Base-by-base conservation (phyloP, 1,140 invertebrate genomes). In the Macrostomum lignano region DNA sequence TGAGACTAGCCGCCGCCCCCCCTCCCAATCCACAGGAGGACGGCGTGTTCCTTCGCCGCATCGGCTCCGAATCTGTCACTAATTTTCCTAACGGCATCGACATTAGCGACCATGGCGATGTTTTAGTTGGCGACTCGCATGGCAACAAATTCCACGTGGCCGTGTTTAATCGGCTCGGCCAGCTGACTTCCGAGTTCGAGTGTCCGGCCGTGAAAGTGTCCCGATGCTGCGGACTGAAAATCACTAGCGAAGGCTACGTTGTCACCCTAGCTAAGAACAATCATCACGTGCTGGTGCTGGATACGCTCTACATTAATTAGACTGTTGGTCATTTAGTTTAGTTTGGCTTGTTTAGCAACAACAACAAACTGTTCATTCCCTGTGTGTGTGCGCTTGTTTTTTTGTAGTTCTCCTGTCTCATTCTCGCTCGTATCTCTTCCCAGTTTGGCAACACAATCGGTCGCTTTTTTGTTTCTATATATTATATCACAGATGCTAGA, bases 71-170 rank as follows among this genome's bases (percentile, higher is more conserved):
- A 56, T 78, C 72, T 51, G 69, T 88, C 41, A 91, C 81, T 41
- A 86, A 82, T 55, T 93, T 79, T 56, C 82, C 82, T 7, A 91
- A 88, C 56, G 84, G 84, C 36, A 91, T 93, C 45, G 82, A 91
- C 56, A 79, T 93, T 47, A 82, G 77, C 28, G 78, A 84, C 58
- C 74, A 74, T 38, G 82, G 82, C 25, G 79, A 91, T 59, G 73
- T 93, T 35, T 66, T 91, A 32, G 78, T 93, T 46, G 82, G 82
- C 11, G 82, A 93, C 58, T 86, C 79, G 7, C 82, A 93, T 61
- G 82, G 82, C 10, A 93, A 93, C 63, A 70, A 79, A 43, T 88
- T 91, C 51, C 82, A 91, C 52, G 77, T 91, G 28, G 78, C 78
- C 33, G 77, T 86, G 15, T 91, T 86, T 54, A 49, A 54, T 32